Percentiles rank a stretch among this genome's conserved stretches.
Conservation (phyloP, 2,888 invertebrate species). For the Cosmia trapezina region DNA sequence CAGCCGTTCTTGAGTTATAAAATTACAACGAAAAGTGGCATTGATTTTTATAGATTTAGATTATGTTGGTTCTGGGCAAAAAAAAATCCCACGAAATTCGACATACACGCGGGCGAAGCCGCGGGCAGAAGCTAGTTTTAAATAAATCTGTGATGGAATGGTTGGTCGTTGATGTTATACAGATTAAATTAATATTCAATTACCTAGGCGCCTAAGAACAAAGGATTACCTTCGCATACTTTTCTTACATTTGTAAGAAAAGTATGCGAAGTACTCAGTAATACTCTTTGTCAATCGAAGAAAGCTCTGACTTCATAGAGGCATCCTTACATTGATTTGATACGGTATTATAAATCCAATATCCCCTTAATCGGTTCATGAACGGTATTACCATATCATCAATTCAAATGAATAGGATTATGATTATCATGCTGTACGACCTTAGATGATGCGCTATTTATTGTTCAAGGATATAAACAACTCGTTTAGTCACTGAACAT, state of each 20-base stretch:
- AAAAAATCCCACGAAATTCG: no score
- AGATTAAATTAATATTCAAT: not conserved
- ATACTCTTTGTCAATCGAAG: no score
- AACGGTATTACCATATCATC: conserved; percentile 37
- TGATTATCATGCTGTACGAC: conserved; percentile 16
- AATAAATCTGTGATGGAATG: no score
- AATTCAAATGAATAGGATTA: conserved; percentile 37
- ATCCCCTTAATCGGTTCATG: conserved; percentile 17
- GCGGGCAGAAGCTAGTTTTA: no score
- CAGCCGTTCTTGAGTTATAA: no score
- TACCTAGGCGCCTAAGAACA: not conserved
- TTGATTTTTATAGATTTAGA: no score
- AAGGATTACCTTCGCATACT: not conserved
- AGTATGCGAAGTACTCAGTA: no score
- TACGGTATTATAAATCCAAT: conserved; percentile 34
- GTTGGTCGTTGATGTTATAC: no score
- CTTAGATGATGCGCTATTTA: conserved; percentile 22
- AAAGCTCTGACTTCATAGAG: not conserved
- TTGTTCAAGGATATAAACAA: not conserved
- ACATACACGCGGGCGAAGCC: no score
- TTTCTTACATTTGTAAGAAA: not conserved
- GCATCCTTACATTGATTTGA: conserved; percentile 10
- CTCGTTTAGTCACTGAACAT: not conserved
- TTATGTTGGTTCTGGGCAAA: no score
- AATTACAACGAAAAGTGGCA: no score